Conservation (phyloP, 1,140 invertebrate genomes). For the Drosophila ficusphila region DNA sequence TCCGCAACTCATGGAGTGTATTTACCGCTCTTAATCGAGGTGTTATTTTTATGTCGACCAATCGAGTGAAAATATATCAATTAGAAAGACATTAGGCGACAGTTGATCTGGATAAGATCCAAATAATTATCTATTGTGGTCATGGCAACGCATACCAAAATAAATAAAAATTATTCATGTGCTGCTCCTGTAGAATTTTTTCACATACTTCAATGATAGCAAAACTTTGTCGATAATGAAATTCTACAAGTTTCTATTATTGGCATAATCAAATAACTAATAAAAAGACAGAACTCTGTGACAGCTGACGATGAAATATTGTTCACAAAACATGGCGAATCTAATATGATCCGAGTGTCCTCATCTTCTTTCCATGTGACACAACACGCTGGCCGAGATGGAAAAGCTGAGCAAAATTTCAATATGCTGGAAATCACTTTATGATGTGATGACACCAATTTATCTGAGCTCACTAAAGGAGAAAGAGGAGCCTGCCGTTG, state of each 20-base stretch:
- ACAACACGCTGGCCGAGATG: conserved; percentile 22
- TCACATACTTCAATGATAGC: conserved; percentile 11
- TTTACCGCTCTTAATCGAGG: conserved; percentile 2
- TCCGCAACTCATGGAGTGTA: conserved; percentile 42
- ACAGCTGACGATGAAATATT: conserved; percentile 78
- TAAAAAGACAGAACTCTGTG: conserved; percentile 48
- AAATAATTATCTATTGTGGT: conserved; percentile 16
- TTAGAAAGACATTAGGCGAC: conserved; percentile 57
- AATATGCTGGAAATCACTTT: conserved; percentile 83
- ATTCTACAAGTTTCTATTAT: conserved; percentile 74
- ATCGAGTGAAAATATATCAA: conserved; percentile 55
- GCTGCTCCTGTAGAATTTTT: conserved; percentile 21
- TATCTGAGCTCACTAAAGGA: conserved; percentile 48
- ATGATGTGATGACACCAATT: conserved; percentile 84
- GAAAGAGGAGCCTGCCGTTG: neutral
- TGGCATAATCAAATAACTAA: conserved; percentile 77
- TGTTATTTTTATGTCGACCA: conserved; percentile 23
- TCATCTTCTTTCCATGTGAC: conserved; percentile 25
- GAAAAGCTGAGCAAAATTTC: conserved; percentile 62
- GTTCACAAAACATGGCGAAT: conserved; percentile 63
- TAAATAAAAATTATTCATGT: conserved; percentile 7
- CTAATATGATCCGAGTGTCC: conserved; percentile 51
- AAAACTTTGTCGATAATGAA: conserved; percentile 77
- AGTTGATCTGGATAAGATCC: conserved; percentile 36
- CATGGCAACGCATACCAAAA: neutral